These are phyloP conservation scores for Vidua macroura DNA, from an alignment of 2,113 vertebrate species.

Conservation along the genomic window DNA sequence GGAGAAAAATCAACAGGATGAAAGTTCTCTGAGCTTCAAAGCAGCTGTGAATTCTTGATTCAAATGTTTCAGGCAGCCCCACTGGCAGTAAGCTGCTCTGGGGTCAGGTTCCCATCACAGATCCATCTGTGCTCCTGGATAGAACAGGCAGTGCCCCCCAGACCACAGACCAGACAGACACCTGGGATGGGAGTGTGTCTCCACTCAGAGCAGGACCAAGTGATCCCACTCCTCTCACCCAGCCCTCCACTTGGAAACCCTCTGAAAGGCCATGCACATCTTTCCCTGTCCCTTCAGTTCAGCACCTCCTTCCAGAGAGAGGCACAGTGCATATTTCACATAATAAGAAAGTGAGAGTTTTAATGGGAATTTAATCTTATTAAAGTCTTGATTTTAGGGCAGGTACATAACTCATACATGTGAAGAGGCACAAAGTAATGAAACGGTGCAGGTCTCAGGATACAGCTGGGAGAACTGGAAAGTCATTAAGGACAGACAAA, in stretches of 20 bases:
- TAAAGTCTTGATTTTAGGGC: constrained; percentile 32
- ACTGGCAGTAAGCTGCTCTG: background rate
- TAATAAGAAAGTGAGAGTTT: background rate
- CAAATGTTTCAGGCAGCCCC: constrained; percentile 17
- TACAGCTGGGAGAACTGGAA: constrained; percentile 28
- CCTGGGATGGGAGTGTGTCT: rapidly evolving
- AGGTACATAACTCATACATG: background rate
- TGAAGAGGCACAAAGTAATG: background rate
- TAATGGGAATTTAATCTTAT: constrained; percentile 12
- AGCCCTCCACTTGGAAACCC: background rate
- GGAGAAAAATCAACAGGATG: constrained; percentile 28
- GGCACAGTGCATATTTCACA: background rate
- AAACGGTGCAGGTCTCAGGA: background rate
- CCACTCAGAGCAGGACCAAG: background rate
- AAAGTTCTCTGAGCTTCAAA: constrained; percentile 66
- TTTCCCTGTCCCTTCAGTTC: background rate
- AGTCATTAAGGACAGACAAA: constrained; percentile 33
- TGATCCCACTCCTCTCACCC: background rate
- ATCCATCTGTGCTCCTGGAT: rapidly evolving
- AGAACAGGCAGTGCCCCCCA: background rate
- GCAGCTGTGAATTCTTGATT: constrained; percentile 35
- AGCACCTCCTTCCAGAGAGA: background rate
- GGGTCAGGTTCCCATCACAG: background rate
- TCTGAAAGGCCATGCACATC: background rate
- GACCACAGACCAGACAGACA: background rate